Base-by-base conservation (phyloP, 2,113 vertebrate genomes). In the Corythoichthys haematopterus region DNA sequence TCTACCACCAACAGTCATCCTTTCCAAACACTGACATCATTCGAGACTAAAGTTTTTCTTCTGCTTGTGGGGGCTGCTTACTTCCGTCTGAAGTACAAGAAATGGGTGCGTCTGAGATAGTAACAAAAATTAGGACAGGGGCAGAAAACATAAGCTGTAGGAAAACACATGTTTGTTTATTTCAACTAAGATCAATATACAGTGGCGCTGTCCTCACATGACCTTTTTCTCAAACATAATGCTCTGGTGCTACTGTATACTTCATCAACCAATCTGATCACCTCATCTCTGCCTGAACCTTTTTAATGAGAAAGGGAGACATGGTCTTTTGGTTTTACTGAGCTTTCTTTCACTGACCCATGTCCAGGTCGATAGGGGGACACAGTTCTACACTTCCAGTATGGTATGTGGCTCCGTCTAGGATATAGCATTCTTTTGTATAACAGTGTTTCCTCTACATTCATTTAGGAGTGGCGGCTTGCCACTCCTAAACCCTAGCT, bases 11-110 rank as follows among this genome's bases (percentile, higher is more conserved):
- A 64, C 74, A 83, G 79, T 83, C 82, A 83, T 84, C 80, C 72
- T 80, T 81, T 86, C 85, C 87, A 85, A 87, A 81, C 79, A 70
- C 72, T 88, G 87, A 88, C 85, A 84, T 90, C 84, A 90, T 80
- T 67, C 11, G 65, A 76, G 78, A 80, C 72, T 69, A 38, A 78
- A 73, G 77, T 81, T 77, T 68, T 80, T 83, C 76, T 82, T 84
- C 74, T 71, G 79, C 63, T 76, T 87, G 82, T 85, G 79, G 82
- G 83, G 79, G 79, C 76, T 77, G 74, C 60, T 80, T 59, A 68
- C 38, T 72, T 71, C 78, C 71, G 69, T 77, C 85, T 81, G 74
- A 73, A 61, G 76, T 75, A 35, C 66, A 75, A 67, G 60, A 79
- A 84, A 74, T 45, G 77, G 76, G 83, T 75, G 70, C 83, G 80